Percentiles rank a stretch among this genome's conserved stretches.
Conservation (phyloP, 2,797 vertebrate genomes). For the Malurus leucopterus region DNA sequence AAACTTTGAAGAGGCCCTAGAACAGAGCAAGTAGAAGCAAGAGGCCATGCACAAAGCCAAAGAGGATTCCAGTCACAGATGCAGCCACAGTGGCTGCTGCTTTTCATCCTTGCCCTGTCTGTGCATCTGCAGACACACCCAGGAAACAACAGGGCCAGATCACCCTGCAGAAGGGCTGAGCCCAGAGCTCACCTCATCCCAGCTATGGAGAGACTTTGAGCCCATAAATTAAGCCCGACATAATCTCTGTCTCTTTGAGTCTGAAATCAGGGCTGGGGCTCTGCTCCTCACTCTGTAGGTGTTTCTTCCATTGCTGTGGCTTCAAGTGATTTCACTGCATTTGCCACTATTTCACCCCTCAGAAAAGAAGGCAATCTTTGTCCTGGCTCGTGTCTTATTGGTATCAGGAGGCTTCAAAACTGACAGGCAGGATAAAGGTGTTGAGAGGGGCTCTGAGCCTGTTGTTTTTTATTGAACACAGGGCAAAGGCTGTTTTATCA, state of each 20-base stretch:
- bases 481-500: conserved; percentile 14
- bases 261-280: neutral
- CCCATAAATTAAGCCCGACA: neutral
- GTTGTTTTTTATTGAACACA: conserved; percentile 15
- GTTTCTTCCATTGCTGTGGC: neutral
- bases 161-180: neutral
- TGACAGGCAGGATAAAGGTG: conserved; percentile 31
- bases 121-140: neutral
- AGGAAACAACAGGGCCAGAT: neutral
- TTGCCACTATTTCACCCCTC: neutral
- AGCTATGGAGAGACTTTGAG: neutral
- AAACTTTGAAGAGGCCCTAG: neutral
- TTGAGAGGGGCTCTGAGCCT: conserved; percentile 9
- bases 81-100: neutral
- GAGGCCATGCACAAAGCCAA: neutral
- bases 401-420: neutral
- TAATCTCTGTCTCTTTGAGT: neutral
- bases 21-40: neutral
- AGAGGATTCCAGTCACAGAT: neutral
- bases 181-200: neutral
- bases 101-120: neutral
- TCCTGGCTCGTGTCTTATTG: neutral
- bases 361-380: neutral
- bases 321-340: neutral
- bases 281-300: rapidly evolving